These are phyloP conservation scores for Tokudaia muenninki DNA, from an alignment of 2,797 vertebrate species.

Conservation along the genomic window DNA sequence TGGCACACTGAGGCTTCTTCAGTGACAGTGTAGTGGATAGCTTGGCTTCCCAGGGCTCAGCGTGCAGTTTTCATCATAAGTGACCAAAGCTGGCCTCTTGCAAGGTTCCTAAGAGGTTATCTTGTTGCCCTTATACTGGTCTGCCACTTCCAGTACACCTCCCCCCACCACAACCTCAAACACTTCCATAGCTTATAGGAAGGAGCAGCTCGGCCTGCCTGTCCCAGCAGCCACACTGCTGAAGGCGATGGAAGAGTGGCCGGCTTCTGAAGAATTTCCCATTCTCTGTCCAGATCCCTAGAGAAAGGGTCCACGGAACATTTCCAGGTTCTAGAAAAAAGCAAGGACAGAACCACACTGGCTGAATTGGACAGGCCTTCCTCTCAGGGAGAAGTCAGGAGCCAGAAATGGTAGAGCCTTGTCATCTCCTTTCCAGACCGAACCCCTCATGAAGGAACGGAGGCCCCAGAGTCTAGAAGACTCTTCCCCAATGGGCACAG, in stretches of 20 bases:
- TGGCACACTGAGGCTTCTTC: not conserved
- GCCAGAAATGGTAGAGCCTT: not conserved
- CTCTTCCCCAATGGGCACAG: not conserved
- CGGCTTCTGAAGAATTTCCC: not conserved
- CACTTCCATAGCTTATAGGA: not conserved
- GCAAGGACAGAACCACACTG: not conserved
- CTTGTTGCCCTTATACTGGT: not conserved
- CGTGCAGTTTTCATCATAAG: conserved; percentile 17
- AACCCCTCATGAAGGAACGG: conserved; percentile 26
- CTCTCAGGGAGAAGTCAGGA: not conserved
- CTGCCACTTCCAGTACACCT: not conserved
- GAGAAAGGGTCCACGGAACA: not conserved
- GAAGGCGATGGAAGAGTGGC: not conserved
- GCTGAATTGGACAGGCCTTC: not conserved
- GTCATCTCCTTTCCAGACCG: conserved; percentile 56
- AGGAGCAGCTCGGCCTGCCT: conserved; percentile 18
- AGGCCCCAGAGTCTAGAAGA: not conserved
- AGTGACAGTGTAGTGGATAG: not conserved
- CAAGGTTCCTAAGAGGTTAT: conserved; percentile 34
- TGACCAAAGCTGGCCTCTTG: conserved; percentile 23
- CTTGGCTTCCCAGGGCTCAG: not conserved
- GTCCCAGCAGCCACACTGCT: not conserved
- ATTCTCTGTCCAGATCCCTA: not conserved
- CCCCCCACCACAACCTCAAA: not conserved
- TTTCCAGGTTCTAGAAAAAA: not conserved